Percentiles rank a stretch among this genome's conserved stretches.
These are phyloP conservation scores for Ictalurus furcatus DNA, from an alignment of 2,113 vertebrate species.

Conservation along the genomic window DNA sequence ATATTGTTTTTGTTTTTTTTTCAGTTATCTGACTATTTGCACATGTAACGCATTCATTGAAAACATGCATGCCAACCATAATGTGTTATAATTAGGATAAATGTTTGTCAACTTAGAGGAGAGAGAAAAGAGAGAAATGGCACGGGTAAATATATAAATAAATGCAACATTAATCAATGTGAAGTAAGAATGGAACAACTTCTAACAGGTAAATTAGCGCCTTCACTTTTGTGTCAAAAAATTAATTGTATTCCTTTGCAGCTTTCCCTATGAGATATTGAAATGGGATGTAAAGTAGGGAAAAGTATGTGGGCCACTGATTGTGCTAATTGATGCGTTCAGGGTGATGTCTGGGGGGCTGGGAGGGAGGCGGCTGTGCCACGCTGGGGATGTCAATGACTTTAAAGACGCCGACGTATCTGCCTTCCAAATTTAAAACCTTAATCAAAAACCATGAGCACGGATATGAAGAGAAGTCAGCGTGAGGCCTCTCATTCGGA, in stretches of 20 bases:
- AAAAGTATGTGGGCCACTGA: slow-evolving; percentile 47
- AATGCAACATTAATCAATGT: slow-evolving; percentile 49
- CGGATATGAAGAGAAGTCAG: slow-evolving; percentile 42
- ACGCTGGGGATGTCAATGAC: slow-evolving; percentile 53
- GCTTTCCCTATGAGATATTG: slow-evolving; percentile 56
- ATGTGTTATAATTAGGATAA: neutral
- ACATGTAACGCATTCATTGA: neutral
- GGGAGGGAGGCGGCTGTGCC: slow-evolving; percentile 32
- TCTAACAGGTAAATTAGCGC: slow-evolving; percentile 57
- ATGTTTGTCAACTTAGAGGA: neutral
- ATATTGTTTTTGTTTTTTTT: neutral
- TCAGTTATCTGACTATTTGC: neutral
- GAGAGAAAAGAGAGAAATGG: neutral
- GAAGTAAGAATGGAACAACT: slow-evolving; percentile 48
- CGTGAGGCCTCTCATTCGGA: slow-evolving; percentile 42
- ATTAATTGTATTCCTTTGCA: slow-evolving; percentile 56
- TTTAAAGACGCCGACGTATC: slow-evolving; percentile 49
- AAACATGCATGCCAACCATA: neutral
- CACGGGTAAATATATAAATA: slow-evolving; percentile 37
- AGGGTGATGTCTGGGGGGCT: slow-evolving; percentile 52
- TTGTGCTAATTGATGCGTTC: slow-evolving; percentile 60
- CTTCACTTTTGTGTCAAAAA: slow-evolving; percentile 59
- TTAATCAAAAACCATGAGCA: slow-evolving; percentile 54
- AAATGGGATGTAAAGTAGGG: slow-evolving; percentile 52
- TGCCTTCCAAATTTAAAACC: slow-evolving; percentile 53